Base-by-base conservation (phyloP, 2,888 invertebrate species). In the Cephus rjabovi region DNA sequence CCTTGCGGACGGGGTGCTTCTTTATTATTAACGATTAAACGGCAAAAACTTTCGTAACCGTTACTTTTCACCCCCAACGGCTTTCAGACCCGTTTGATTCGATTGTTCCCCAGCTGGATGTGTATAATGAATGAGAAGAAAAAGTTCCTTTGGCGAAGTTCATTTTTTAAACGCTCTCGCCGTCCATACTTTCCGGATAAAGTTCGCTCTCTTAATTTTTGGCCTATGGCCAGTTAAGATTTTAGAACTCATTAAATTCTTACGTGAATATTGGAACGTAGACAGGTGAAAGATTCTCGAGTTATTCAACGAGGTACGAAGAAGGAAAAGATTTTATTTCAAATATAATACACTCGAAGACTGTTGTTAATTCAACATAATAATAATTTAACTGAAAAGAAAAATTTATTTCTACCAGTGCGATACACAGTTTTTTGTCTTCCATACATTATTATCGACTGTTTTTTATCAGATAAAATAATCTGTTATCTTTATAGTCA, bases 41-140 rank as follows among this genome's bases (percentile, higher is more conserved):
- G 56, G 23, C 6, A 2, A 56, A 56, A 56, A 56, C 9, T 56
- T 56, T 23, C 23, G 56, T 56, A 56, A 56, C 56, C 23, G 56
- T 56, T 56, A 56, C 56, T 23, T 56, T 23, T 56, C 56, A 56
- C 56, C 15, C 56, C 56, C 23, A 56, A 23, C 56, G 56, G 56
- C 56, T 56, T 56, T 56, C 56, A 56, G 56, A 23, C 78, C 80
- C 11, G 34, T 71, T 30, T 34, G 33, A 23, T 71, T 56, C 74
- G 79, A 81, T 78, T 77, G 81, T 77, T 81, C 76, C 81, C 83
- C 34, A 69, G 78, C 12, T 75, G 77, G 77, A 75, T 76, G 34
- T 79, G 77, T 75, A 77, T 81, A 83, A 79, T 79, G 75, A 79
- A 81, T 82, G 82, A 84, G 56, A 56, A 23, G 56, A 56, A 56